Conservation (phyloP, 2,888 invertebrate genomes). For the Phasia obesa region DNA sequence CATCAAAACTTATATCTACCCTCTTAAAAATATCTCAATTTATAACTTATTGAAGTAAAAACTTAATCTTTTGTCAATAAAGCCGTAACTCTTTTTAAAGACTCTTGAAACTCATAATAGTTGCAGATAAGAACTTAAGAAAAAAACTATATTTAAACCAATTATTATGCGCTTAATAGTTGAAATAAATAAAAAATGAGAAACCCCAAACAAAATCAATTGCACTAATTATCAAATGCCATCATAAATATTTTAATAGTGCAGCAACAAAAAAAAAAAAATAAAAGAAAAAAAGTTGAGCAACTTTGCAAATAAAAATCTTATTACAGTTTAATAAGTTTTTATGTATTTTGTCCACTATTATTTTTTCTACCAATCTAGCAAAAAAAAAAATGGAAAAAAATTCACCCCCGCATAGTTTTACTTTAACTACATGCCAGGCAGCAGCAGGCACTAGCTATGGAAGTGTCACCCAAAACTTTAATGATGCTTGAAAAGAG, state of each 20-base stretch:
- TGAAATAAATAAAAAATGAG: neutral
- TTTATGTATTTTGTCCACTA: conserved; percentile 46
- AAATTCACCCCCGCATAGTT: neutral
- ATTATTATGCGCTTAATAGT: conserved; percentile 16
- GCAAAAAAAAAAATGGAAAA: neutral
- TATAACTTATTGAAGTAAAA: no score
- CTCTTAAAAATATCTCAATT: no score
- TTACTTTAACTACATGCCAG: neutral
- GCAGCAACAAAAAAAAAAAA: no score
- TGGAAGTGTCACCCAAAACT: conserved; percentile 67
- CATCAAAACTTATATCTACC: no score
- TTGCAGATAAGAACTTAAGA: conserved; percentile 12
- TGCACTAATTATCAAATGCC: conserved; percentile 66
- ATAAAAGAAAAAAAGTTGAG: conserved; percentile 44
- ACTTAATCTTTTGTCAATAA: no score
- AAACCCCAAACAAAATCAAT: conserved; percentile 46
- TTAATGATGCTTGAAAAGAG: conserved; percentile 60
- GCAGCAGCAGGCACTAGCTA: conserved; percentile 18
- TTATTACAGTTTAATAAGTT: conserved; percentile 68
- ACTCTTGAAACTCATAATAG: conserved; percentile 52
- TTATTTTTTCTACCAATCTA: conserved; percentile 34
- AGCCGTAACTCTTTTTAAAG: neutral
- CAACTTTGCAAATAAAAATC: conserved; percentile 69
- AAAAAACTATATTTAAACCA: conserved; percentile 47
- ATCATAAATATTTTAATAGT: conserved; percentile 67